Conservation (phyloP, 2,888 invertebrate genomes). For the Silvanus unidentatus region DNA sequence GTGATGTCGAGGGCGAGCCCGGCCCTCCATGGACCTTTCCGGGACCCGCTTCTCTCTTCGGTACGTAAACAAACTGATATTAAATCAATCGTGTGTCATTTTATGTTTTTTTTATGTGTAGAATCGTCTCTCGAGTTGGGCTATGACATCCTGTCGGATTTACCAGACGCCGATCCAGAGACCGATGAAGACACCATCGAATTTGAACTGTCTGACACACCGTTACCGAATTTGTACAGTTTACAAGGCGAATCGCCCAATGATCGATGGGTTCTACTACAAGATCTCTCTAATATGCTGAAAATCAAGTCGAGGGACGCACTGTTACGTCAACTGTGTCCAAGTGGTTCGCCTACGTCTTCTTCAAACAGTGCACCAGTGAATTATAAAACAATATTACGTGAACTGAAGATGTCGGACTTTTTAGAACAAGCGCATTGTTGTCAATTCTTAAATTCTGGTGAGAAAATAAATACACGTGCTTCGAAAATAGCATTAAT, state of each 20-base stretch:
- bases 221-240: conserved; percentile 75
- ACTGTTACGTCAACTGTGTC: conserved; percentile 66
- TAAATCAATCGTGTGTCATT: not conserved
- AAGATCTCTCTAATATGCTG: conserved; percentile 69
- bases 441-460: conserved; percentile 70
- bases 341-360: conserved; percentile 48
- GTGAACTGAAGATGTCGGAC: conserved; percentile 72
- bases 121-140: conserved; percentile 37
- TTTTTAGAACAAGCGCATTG: conserved; percentile 76
- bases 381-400: conserved; percentile 44
- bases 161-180: conserved; percentile 50
- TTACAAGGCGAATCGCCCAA: conserved; percentile 57
- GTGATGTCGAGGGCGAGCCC: conserved; percentile 62
- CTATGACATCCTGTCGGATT: conserved; percentile 55
- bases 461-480: conserved; percentile 73
- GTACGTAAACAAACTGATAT: conserved; percentile 34
- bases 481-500: conserved; percentile 77
- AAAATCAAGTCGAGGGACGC: conserved; percentile 79
- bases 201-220: conserved; percentile 73
- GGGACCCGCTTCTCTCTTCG: conserved; percentile 52
- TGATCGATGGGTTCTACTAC: conserved; percentile 75
- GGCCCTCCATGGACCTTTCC: conserved; percentile 62
- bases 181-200: conserved; percentile 58
- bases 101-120: conserved; percentile 3
- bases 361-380: conserved; percentile 17